Evolutionary conservation across 2,888 invertebrate genomes (phyloP).

Genomic region (Agonopterix alstromeriana): DNA sequence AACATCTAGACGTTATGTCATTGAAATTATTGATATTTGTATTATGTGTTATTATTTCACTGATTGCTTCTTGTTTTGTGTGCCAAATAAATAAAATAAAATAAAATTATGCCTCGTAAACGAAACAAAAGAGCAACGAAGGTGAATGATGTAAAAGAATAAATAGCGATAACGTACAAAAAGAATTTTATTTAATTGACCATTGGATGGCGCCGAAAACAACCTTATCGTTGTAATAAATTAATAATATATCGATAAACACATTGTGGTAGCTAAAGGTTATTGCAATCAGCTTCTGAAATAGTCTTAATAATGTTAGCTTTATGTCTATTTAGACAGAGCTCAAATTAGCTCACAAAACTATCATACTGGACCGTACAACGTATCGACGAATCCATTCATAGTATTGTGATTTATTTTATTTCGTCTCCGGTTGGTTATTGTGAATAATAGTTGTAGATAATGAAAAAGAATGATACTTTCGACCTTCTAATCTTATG

Average conservation of each 20-base stretch:
- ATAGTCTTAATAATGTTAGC: too few species aligned
- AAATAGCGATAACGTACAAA: not conserved
- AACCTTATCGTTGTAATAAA: constrained; percentile 32
- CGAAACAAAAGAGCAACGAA: not conserved
- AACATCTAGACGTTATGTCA: too few species aligned
- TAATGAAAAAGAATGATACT: constrained; percentile 4
- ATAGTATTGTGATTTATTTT: constrained; percentile 19
- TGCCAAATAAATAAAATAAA: too few species aligned
- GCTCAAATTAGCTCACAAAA: too few species aligned
- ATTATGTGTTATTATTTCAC: too few species aligned
- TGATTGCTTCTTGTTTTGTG: too few species aligned
- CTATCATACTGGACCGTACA: constrained; percentile 10
- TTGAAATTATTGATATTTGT: too few species aligned
- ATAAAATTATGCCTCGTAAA: not conserved
- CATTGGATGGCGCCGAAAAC: constrained; percentile 19
- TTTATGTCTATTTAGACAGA: too few species aligned
- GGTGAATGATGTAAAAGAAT: not conserved
- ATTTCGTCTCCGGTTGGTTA: not conserved
- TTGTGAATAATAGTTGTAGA: too few species aligned
- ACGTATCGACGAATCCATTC: constrained; percentile 29
- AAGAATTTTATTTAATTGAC: not conserved
- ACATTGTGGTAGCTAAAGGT: constrained; percentile 42
- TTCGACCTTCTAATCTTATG: too few species aligned
- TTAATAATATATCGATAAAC: constrained; percentile 47
- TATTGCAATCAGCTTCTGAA: constrained; percentile 24